These are phyloP conservation scores for Eupithecia dodoneata DNA, from an alignment of 2,888 invertebrate species.

Conservation along the genomic window DNA sequence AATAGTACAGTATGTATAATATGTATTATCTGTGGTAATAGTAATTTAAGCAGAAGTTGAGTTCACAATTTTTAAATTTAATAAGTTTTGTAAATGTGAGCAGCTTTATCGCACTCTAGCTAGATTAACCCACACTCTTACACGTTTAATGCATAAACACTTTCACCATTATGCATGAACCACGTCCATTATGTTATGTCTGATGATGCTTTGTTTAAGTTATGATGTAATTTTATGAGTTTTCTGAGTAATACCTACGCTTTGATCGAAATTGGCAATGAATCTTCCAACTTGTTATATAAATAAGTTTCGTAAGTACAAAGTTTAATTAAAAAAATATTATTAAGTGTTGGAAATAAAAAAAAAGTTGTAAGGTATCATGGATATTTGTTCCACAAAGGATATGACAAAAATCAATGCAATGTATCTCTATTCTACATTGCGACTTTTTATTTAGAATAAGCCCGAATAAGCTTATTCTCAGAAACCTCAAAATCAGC, in stretches of 20 bases:
- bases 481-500: too few relatives aligned
- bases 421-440: too few relatives aligned
- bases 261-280: not conserved
- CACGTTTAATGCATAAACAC: slow-evolving; percentile 38
- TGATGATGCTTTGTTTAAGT: slow-evolving; percentile 34
- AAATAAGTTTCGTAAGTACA: not conserved
- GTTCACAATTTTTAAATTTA: too few relatives aligned
- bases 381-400: too few relatives aligned
- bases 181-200: slow-evolving; percentile 38
- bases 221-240: slow-evolving; percentile 20
- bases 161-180: slow-evolving; percentile 40
- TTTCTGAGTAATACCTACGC: not conserved
- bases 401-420: too few relatives aligned
- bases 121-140: slow-evolving; percentile 30
- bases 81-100: slow-evolving; percentile 20
- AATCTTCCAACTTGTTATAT: not conserved
- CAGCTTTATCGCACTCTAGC: slow-evolving; percentile 24
- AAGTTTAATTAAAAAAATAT: not conserved
- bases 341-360: too few relatives aligned
- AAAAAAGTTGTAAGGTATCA: too few relatives aligned
- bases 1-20: too few relatives aligned
- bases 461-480: too few relatives aligned
- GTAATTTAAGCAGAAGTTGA: too few relatives aligned
- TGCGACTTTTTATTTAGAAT: too few relatives aligned
- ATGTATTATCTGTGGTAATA: too few relatives aligned